Evolutionary conservation across 2,113 vertebrate genomes (phyloP), one percentile per base, ranked within the genome.

Genomic region (Talpa occidentalis): DNA sequence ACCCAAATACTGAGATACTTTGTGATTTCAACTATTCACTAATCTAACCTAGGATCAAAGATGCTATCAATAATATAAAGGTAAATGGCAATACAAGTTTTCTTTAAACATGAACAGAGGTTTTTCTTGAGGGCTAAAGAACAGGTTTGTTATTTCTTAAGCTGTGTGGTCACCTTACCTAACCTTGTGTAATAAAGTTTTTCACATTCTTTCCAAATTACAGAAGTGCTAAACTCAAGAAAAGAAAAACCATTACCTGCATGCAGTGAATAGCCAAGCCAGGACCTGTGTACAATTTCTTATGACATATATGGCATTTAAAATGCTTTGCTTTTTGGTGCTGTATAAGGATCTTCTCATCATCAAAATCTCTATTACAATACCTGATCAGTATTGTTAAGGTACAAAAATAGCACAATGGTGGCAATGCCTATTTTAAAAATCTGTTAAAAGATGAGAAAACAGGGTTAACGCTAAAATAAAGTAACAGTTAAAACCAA

Each of bases 241-340:
- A 56, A 10, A 37, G 4, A 37, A 69, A 70, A 86, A 78, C 76
- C 72, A 97, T 97, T 98, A 99, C 99, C 99, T 99, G 99, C 99
- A 99, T 99, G 97, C 99, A 99, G 93, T 99, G 99, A 97, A 99
- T 99, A 81, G 99, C 99, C 98, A 99, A 98, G 16, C 99, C 99
- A 88, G 99, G 99, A 76, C 99, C 99, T 60, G 99, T 99, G 90
- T 99, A 99, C 64, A 99, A 96, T 93, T 99, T 99, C 97, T 99
- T 99, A 97, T 99, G 99, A 98, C 99, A 99, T 98, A 99, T 99
- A 85, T 99, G 99, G 93, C 99, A 99, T 98, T 99, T 99, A 97
- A 99, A 99, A 98, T 99, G 99, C 97, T 99, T 99, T 62, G 99
- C 99, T 98, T 99, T 99, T 97, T 99, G 99, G 94, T 99, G 99